Conservation (phyloP, 2,888 invertebrate genomes). For the Nebria salina region DNA sequence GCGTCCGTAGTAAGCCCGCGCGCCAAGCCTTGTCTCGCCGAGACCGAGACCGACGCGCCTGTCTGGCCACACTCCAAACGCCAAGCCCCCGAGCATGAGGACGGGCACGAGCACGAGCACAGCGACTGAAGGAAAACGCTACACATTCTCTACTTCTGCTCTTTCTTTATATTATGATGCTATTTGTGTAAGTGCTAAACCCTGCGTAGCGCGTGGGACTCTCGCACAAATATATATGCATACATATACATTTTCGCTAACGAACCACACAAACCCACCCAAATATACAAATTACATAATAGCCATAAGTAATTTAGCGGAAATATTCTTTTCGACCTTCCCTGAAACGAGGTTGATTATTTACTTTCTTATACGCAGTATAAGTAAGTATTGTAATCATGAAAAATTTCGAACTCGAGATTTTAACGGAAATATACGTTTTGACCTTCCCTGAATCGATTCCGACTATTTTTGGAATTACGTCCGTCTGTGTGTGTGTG, state of each 20-base stretch:
- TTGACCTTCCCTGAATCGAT: too few relatives aligned
- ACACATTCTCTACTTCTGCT: not conserved
- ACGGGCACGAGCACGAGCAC: too few relatives aligned
- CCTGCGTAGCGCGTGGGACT: not conserved
- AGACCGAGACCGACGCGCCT: slow-evolving; percentile 12
- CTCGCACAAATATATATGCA: not conserved
- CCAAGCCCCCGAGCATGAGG: not conserved
- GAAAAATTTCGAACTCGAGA: too few relatives aligned
- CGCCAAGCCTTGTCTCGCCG: slow-evolving; percentile 15
- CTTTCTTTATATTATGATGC: not conserved
- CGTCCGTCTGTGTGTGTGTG: too few relatives aligned
- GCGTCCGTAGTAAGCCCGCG: not conserved
- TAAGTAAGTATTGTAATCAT: too few relatives aligned
- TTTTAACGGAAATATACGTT: too few relatives aligned
- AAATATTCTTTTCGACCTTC: too few relatives aligned
- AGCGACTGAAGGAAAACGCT: not conserved
- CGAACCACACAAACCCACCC: not conserved
- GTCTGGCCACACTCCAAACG: slow-evolving; percentile 14
- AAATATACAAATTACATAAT: not conserved
- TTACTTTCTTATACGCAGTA: too few relatives aligned
- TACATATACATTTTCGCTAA: not conserved
- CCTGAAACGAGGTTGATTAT: too few relatives aligned
- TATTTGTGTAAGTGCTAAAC: not conserved
- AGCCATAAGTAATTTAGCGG: too few relatives aligned
- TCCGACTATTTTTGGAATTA: too few relatives aligned